A percentile compares a stretch with the other conserved stretches of the same genome.
phyloP scores from a whole-genome alignment of 2,797 vertebrate genomes.

The Limnodromus scolopaceus region DNA sequence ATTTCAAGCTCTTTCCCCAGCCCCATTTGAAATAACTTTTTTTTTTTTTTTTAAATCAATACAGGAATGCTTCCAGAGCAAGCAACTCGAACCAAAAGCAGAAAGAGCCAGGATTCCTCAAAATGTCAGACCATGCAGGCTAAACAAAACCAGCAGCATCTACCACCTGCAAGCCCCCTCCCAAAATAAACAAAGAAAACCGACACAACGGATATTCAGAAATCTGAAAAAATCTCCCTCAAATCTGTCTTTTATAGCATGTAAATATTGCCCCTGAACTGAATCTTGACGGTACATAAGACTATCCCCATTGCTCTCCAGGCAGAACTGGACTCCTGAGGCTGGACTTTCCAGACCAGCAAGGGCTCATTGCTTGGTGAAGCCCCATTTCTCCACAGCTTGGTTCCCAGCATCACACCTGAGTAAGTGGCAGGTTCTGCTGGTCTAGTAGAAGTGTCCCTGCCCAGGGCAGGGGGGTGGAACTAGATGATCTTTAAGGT shows the following conservation, averaged over 20 bases:
- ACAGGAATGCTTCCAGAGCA: slow-evolving; percentile 20
- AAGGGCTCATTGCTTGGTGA: background rate
- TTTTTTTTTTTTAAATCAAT: background rate
- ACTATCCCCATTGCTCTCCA: background rate
- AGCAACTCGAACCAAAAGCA: background rate
- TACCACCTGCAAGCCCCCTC: slow-evolving; percentile 14
- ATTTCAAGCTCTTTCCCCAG: slow-evolving; percentile 18
- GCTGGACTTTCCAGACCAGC: background rate
- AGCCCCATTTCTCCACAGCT: background rate
- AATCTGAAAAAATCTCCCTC: background rate
- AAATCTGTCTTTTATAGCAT: background rate
- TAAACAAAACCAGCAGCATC: slow-evolving; percentile 26
- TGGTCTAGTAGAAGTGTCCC: no score
- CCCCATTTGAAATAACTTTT: background rate
- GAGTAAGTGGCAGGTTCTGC: background rate
- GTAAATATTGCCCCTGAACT: background rate
- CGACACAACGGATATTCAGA: background rate
- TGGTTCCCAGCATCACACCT: background rate
- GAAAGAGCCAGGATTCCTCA: slow-evolving; percentile 10
- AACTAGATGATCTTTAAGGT: no score
- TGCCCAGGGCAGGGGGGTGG: no score
- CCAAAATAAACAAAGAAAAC: background rate
- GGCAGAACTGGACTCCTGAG: background rate
- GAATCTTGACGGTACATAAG: background rate
- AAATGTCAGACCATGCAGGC: slow-evolving; percentile 16